Evolutionary conservation across 2,888 invertebrate genomes (phyloP), one percentile per base, ranked within the genome.

Genomic region (Acrocyrtus sp.): DNA sequence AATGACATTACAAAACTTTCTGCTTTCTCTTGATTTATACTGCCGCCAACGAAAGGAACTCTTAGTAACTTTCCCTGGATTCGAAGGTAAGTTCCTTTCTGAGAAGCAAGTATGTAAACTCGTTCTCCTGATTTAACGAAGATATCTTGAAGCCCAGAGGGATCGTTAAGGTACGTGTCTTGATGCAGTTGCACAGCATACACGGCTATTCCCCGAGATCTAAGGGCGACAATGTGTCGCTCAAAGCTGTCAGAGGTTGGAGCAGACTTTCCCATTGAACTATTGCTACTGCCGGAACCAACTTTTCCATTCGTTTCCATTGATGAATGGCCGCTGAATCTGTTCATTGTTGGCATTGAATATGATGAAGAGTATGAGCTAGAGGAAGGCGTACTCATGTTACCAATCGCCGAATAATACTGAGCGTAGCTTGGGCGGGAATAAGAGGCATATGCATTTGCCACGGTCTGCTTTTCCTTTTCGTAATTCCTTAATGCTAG

Each of bases 21-120:
- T 3, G 80, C 60, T 45, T 78, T 72, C 43, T 77, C 76, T 29
- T 74, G 72, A 10, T 66, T 75, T 48, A 81, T 70, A 15, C 80
- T 78, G 12, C 74, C 72, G n/a, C 73, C 75, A 4, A 74, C 58
- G 22, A 48, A 60, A 0, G 72, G 69, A 34, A 72, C 62, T 17
- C 70, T 48, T 78, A 97, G 95, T 74, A 97, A 95, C 85, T 96
- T 95, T 27, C 96, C 96, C 80, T 94, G 95, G 50, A 96, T 86
- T 82, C 96, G 93, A 90, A 98, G 94, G 85, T 97, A 97, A 79
- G 97, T 96, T 53, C 97, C 97, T 85, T 96, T 96, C 0, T 95
- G 93, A 6, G 96, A 96, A 84, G 96, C 95, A 43, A 98, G 87
- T 3, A 98, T 95, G 88, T 96, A 92, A 0, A 98, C 96, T 81